Base-by-base conservation (phyloP, 2,113 vertebrate genomes). In the Neolamprologus toae region DNA sequence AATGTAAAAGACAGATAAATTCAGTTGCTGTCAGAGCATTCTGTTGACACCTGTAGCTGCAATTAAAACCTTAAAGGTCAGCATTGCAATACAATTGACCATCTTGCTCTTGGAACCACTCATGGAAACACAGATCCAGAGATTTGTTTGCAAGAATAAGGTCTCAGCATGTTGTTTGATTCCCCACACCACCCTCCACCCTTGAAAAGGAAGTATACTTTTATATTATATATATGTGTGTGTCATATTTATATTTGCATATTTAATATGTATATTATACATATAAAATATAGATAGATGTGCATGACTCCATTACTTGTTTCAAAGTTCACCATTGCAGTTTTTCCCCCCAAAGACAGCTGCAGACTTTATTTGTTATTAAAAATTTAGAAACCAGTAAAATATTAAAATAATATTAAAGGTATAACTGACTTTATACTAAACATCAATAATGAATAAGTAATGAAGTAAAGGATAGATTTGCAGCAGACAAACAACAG, bases 191-290 rank as follows among this genome's bases (percentile, higher is more conserved):
- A 28, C 21, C 33, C 19, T 12, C 63, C 19, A 68, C 33, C 63
- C 8, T 17, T 1, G 71, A 45, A 10, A 76, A 76, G 4, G 40
- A 76, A 76, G 16, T 49, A 26, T 47, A 26, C 8, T 28, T 76
- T 17, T 73, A 28, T 66, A 66, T 66, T 66, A 66, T 66, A 12
- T 66, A 66, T n/a, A 2, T 66, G 4, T 66, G 59, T 63, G 61
- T 37, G 33, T 35, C 31, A n/a, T 37, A 37, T 35, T 66, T 66
- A n/a, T 35, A 63, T 63, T 63, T 63, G 9, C 31, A 35, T 63
- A 63, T 63, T 63, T 63, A 12, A 63, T 63, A 63, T 63, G 59
- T n/a, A 66, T 66, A 66, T 13, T 37, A 66, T 66, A 66, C 61
- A 66, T 37, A n/a, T 66, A 8, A 37, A 66, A 8, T 33, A n/a